Evolutionary conservation across 1,140 invertebrate genomes (phyloP).

Genomic region (Drosophila tani): DNA sequence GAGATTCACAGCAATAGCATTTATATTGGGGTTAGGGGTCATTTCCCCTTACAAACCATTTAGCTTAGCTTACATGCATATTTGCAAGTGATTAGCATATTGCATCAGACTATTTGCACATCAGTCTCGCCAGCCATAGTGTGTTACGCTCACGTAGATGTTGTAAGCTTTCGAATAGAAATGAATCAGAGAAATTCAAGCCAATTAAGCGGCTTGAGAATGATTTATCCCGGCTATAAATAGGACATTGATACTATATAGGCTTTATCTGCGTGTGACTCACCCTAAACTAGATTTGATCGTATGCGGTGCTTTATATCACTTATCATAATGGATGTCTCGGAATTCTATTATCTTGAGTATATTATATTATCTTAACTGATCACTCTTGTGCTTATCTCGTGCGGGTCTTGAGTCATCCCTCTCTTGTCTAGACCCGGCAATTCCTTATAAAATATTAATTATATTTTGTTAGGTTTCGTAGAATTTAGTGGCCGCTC

Average conservation of each 20-base stretch:
- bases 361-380: conserved; percentile 39
- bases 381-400: conserved; percentile 39
- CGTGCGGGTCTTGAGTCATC: conserved; percentile 28
- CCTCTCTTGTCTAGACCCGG: conserved; percentile 5
- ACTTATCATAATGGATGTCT: conserved; percentile 46
- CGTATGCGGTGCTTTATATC: background rate
- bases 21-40: conserved; percentile 1
- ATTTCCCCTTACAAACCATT: conserved; percentile 19
- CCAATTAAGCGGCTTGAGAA: conserved; percentile 22
- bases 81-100: conserved; percentile 43
- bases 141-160: conserved; percentile 20
- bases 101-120: conserved; percentile 50
- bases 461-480: conserved; percentile 20
- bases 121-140: conserved; percentile 19
- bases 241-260: background rate
- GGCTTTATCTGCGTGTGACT: conserved; percentile 21
- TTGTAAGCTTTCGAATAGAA: conserved; percentile 23
- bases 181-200: conserved; percentile 28
- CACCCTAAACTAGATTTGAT: conserved; percentile 18
- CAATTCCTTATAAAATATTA: conserved; percentile 28
- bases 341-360: conserved; percentile 44
- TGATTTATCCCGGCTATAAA: conserved; percentile 31
- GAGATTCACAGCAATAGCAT: background rate
- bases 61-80: conserved; percentile 7
- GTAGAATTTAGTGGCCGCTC: conserved; percentile 28